Conservation (phyloP, 1,140 invertebrate species). For the Sitobion miscanthi region DNA sequence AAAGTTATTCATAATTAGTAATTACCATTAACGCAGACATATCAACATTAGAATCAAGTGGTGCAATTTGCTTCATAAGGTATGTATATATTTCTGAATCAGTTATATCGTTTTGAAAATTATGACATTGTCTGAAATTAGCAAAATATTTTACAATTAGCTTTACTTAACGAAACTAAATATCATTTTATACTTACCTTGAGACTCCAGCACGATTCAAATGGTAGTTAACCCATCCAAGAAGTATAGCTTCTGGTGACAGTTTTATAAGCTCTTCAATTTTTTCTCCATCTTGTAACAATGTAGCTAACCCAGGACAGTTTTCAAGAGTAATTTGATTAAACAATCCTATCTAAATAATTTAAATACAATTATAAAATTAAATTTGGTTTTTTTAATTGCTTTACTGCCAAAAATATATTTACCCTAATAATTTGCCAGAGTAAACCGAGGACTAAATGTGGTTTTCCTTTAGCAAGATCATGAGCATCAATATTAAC, state of each 20-base stretch:
- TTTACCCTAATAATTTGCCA: conserved; percentile 96
- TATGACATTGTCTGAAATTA: conserved; percentile 77
- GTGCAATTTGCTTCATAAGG: conserved; percentile 94
- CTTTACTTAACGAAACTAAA: background rate
- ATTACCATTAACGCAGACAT: conserved; percentile 78
- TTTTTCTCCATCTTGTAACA: conserved; percentile 89
- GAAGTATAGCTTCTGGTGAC: conserved; percentile 95
- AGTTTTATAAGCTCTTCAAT: conserved; percentile 95
- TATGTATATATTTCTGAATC: conserved; percentile 97
- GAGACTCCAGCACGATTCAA: conserved; percentile 83
- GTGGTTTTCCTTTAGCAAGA: conserved; percentile 90
- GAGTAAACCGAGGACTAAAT: conserved; percentile 92
- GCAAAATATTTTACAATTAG: conserved; percentile 31
- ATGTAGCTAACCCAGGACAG: conserved; percentile 90
- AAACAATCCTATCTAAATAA: conserved; percentile 87
- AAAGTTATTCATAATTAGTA: conserved; percentile 36
- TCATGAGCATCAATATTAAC: conserved; percentile 98
- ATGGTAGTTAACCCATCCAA: conserved; percentile 99
- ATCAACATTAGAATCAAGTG: conserved; percentile 81
- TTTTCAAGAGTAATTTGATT: conserved; percentile 97
- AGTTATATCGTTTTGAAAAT: conserved; percentile 93
- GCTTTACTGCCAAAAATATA: conserved; percentile 15
- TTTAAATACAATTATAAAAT: background rate
- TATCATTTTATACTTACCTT: conserved; percentile 59
- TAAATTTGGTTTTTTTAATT: background rate